These are phyloP conservation scores for Lochmaea capreae DNA, from an alignment of 2,888 invertebrate species.

Conservation along the genomic window DNA sequence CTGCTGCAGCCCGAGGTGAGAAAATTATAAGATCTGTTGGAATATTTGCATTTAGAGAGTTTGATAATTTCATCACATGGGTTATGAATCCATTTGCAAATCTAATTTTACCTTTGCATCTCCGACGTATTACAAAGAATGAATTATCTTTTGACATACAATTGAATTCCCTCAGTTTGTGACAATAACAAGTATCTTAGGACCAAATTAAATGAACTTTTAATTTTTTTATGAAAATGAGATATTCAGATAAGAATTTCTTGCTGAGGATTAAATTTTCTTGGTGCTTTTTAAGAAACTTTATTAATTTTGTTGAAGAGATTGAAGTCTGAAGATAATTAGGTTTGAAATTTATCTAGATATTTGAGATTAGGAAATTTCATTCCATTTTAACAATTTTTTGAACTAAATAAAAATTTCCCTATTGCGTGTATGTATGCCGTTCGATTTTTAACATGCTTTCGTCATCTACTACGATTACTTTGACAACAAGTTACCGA, in stretches of 20 bases:
- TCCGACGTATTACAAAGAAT: slow-evolving; percentile 24
- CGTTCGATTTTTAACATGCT: no score
- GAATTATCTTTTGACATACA: slow-evolving; percentile 29
- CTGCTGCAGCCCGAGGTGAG: slow-evolving; percentile 1
- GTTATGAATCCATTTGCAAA: slow-evolving; percentile 42
- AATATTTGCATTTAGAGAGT: slow-evolving; percentile 41
- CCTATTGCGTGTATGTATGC: no score
- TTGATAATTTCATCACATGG: slow-evolving; percentile 37
- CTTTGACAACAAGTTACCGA: no score
- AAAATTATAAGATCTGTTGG: slow-evolving; percentile 40
- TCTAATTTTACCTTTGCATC: slow-evolving; percentile 38
- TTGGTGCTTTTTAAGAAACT: neutral
- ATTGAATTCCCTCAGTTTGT: slow-evolving; percentile 30
- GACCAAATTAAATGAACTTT: slow-evolving; percentile 22
- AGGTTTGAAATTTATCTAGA: neutral
- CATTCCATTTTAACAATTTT: neutral
- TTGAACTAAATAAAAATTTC: no score
- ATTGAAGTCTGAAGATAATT: neutral
- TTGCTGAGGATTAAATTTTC: neutral
- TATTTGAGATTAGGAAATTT: neutral
- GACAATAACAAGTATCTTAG: slow-evolving; percentile 19
- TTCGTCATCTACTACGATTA: no score
- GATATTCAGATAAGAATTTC: neutral
- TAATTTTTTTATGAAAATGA: slow-evolving; percentile 16
- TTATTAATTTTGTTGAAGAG: slow-evolving; percentile 16